Evolutionary conservation across 2,113 vertebrate genomes (phyloP).

Genomic region (Isurus oxyrinchus): DNA sequence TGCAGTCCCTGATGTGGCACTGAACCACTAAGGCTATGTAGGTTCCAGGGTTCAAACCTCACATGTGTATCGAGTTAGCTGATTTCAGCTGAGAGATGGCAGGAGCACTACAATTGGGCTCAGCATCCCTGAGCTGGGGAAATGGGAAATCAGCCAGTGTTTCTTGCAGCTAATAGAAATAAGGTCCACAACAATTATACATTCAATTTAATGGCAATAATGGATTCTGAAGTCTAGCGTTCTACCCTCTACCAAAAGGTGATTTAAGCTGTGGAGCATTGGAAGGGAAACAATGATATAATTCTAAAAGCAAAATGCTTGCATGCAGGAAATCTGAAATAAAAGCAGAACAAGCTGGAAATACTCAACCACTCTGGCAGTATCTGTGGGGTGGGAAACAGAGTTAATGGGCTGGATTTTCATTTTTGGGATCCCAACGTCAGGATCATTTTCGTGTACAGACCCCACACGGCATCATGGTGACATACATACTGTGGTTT

Average conservation of each 20-base stretch:
- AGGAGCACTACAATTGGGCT: background rate
- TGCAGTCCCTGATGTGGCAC: background rate
- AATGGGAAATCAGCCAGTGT: slow-evolving; percentile 21
- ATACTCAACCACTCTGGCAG: background rate
- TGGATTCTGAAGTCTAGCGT: background rate
- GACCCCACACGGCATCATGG: background rate
- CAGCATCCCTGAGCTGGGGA: background rate
- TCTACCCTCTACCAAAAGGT: background rate
- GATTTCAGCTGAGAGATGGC: slow-evolving; percentile 1
- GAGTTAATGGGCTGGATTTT: background rate
- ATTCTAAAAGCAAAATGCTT: background rate
- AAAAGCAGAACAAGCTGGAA: background rate
- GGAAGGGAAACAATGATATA: background rate
- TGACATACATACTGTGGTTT: background rate
- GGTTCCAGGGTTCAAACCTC: slow-evolving; percentile 1
- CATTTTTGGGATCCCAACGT: background rate
- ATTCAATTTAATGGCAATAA: background rate
- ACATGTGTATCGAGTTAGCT: background rate
- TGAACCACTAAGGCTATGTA: background rate
- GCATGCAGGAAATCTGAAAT: background rate
- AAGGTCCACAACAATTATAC: background rate
- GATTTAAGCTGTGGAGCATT: background rate
- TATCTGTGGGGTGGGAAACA: background rate
- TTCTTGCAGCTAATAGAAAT: background rate
- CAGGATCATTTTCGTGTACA: background rate